Evolutionary conservation across 2,113 vertebrate species (phyloP).

Genomic region (Lycaon pictus): DNA sequence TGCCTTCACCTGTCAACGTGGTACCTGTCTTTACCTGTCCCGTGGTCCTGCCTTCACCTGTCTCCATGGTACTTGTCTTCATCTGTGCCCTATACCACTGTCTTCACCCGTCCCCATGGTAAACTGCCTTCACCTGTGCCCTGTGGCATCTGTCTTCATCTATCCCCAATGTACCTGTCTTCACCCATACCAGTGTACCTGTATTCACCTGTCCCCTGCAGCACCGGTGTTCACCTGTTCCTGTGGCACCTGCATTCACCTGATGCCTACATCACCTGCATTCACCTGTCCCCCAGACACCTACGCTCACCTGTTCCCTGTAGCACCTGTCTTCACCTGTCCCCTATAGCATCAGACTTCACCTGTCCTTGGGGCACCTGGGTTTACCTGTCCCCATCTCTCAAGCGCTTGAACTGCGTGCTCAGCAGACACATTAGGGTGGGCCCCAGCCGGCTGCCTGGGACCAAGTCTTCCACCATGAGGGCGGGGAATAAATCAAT

Average conservation of each 20-base stretch:
- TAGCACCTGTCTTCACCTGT: background rate
- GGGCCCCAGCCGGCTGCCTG: slow-evolving; percentile 95
- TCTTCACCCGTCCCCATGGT: slow-evolving; percentile 95
- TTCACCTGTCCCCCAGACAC: background rate
- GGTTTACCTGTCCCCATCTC: slow-evolving; percentile 96
- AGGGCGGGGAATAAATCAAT: slow-evolving; percentile 98
- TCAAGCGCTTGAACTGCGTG: slow-evolving; percentile 94
- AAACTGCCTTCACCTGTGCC: background rate
- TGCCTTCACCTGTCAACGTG: background rate
- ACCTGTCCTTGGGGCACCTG: no score
- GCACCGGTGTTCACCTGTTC: background rate
- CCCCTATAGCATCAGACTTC: background rate
- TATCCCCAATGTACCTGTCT: slow-evolving; percentile 88
- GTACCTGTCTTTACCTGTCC: slow-evolving; percentile 61
- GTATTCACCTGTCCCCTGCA: slow-evolving; percentile 93
- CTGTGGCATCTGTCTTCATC: slow-evolving; percentile 84
- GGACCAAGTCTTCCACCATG: slow-evolving; percentile 97
- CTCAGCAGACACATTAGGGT: slow-evolving; percentile 96
- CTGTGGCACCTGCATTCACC: background rate
- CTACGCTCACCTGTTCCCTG: background rate
- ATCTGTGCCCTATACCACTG: no score
- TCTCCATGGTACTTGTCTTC: background rate
- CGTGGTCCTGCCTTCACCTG: background rate
- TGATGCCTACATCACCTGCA: background rate
- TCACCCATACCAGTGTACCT: no score